phyloP scores from a whole-genome alignment of 2,113 vertebrate genomes.

The Xenopus laevis region DNA sequence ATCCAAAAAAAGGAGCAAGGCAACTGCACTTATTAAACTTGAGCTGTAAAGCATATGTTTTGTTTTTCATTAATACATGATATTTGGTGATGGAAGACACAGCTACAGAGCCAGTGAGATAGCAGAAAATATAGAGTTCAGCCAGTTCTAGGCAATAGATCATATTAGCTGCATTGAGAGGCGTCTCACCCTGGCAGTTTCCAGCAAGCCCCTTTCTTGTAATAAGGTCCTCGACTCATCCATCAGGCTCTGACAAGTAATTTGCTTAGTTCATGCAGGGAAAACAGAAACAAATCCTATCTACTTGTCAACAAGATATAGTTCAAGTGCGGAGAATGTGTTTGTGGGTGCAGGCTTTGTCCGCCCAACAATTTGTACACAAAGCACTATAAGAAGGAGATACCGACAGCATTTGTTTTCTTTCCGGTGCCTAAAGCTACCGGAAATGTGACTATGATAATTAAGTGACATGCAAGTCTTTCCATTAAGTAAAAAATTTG shows the following conservation, averaged over 20 bases:
- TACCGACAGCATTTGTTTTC: too few species aligned
- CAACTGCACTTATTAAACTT: constrained; percentile 13
- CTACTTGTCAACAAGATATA: constrained; percentile 39
- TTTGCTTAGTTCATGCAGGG: constrained; percentile 14
- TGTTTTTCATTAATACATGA: neutral
- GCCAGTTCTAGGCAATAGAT: constrained; percentile 3
- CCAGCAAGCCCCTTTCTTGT: constrained; percentile 23
- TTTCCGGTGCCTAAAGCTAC: too few species aligned
- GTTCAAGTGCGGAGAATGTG: constrained; percentile 26
- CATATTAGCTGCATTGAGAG: constrained; percentile 2
- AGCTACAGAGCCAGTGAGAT: neutral
- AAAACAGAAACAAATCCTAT: constrained; percentile 41
- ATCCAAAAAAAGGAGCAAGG: too few species aligned
- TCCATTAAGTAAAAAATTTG: too few species aligned
- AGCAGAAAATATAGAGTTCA: neutral
- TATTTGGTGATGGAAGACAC: neutral
- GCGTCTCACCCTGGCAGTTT: constrained; percentile 18
- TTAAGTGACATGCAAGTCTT: too few species aligned
- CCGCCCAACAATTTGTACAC: neutral
- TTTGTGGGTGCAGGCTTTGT: neutral
- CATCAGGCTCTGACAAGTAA: constrained; percentile 15
- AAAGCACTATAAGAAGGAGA: neutral
- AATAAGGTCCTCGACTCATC: neutral
- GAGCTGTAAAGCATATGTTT: constrained; percentile 7
- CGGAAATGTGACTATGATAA: too few species aligned